These are phyloP conservation scores for Myiothlypis coronata DNA, from an alignment of 2,797 vertebrate genomes.

Conservation along the genomic window DNA sequence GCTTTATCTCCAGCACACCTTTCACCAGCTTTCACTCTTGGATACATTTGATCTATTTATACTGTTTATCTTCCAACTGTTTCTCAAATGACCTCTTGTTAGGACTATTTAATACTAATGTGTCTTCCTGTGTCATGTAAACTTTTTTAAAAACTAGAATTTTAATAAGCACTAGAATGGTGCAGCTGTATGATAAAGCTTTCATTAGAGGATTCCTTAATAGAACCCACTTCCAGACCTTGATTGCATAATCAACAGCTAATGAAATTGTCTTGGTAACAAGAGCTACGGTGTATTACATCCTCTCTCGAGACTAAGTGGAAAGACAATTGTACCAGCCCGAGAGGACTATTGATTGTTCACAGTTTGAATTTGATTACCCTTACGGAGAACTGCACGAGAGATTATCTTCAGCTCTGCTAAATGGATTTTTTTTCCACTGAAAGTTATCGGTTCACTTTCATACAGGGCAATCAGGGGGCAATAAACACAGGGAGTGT, in stretches of 20 bases:
- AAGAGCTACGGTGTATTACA: slow-evolving; percentile 68
- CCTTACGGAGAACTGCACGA: slow-evolving; percentile 64
- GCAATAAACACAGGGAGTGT: neutral
- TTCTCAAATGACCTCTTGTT: slow-evolving; percentile 67
- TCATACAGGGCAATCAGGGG: neutral
- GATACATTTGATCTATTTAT: slow-evolving; percentile 58
- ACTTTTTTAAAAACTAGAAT: slow-evolving; percentile 46
- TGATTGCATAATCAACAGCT: slow-evolving; percentile 78
- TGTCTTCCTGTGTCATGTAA: slow-evolving; percentile 50
- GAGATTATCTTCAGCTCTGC: slow-evolving; percentile 63
- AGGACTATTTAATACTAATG: slow-evolving; percentile 58
- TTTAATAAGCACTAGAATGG: slow-evolving; percentile 37
- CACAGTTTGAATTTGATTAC: slow-evolving; percentile 76
- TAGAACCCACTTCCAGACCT: slow-evolving; percentile 69
- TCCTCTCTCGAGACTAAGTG: slow-evolving; percentile 69
- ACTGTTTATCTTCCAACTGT: slow-evolving; percentile 54
- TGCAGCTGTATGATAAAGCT: slow-evolving; percentile 48
- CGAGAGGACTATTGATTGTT: slow-evolving; percentile 72
- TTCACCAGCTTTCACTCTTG: neutral
- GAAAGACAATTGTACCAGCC: slow-evolving; percentile 66
- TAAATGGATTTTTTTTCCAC: slow-evolving; percentile 60
- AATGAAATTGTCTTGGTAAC: slow-evolving; percentile 82
- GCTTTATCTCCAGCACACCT: neutral
- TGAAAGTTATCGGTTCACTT: slow-evolving; percentile 54
- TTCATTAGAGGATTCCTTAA: slow-evolving; percentile 71